Base-by-base conservation (phyloP, 1,140 invertebrate genomes). In the Pteromalus puparum region DNA sequence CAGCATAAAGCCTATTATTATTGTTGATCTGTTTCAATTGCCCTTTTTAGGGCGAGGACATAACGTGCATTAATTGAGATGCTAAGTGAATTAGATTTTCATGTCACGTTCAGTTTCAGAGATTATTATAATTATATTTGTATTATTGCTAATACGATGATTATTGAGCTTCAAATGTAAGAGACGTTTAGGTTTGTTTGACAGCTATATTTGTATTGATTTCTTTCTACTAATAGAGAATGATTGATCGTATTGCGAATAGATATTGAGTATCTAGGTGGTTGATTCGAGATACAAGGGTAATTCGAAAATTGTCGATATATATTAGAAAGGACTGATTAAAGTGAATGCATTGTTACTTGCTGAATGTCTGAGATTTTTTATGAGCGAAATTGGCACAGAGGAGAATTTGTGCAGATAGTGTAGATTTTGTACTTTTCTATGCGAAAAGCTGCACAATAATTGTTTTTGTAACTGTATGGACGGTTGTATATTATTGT, bases 381-480 rank as follows among this genome's bases (percentile, higher is more conserved):
- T 26, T 81, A 24, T 10, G 38, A 68, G 38, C 61, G 46, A 2
- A 79, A 84, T 61, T 28, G n/a, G 67, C 24, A 48, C 2, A 68
- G 5, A 48, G 5, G 10, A 76, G 34, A 42, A 42, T 46, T 61
- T 61, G 18, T 61, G 30, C 30, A 68, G 7, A 72, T 77, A 4
- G 26, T 48, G 24, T 72, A 77, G 13, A 65, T 77, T 77, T 83
- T 83, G 9, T 77, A 83, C 72, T 77, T 83, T 70, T 65, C 61
- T 82, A 28, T 4, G 12, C 67, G 61, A 46, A 65, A 82, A 48
- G n/a, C 13, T 83, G 18, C 70, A 61, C 65, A 30, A 26, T n/a
- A 48, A 83, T 26, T 77, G 46, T 83, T 83, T 75, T 83, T 68
- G 75, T 83, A 83, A 70, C 77, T 53, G 70, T 72, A 83, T 48